Base-by-base conservation (phyloP, 2,797 vertebrate species). In the Salarias fasciatus region DNA sequence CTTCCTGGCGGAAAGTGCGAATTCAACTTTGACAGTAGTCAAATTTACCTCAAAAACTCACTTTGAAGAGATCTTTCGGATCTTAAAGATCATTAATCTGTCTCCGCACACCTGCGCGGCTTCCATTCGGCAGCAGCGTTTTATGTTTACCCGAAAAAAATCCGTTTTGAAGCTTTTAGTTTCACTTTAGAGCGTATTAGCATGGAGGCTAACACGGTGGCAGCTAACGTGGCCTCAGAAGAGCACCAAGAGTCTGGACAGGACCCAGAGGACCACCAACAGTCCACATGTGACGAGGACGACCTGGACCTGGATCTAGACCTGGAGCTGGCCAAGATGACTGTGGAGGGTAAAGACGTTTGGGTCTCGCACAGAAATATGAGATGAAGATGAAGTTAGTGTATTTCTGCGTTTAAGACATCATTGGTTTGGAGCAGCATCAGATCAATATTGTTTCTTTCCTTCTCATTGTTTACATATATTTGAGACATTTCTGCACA, bases 121-220 rank as follows among this genome's bases (percentile, higher is more conserved):
- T 29, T 7, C 13, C 0, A 8, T 12, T 15, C 3, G 15, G 15
- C 11, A 1, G 1, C 8, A 3, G 58, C 1, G 11, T 37, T 15
- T 12, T 47, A 28, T 12, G 2, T 18, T 44, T 24, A 24, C 24
- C n/a, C n/a, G 44, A 11, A 5, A 41, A 8, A 9, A 10, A 44
- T 4, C 9, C 28, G 3, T 14, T 24, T 24, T 24, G 13, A 1
- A 29, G 18, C 11, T 37, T 51, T 1, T 1, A 11, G 24, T n/a
- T 65, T 30, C 13, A 1, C 4, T 15, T 54, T 11, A 33, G 8
- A 15, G 14, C 42, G 5, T n/a, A 43, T 49, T 53, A 56, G 68
- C 72, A 79, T 82, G 79, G 62, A 60, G 1, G 79, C 73, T 65
- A 65, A 41, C 50, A 18, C 7, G 6, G 51, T 47, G 1, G 14